Evolutionary conservation across 2,888 invertebrate genomes (phyloP).

Genomic region (Rhogogaster chlorosoma): DNA sequence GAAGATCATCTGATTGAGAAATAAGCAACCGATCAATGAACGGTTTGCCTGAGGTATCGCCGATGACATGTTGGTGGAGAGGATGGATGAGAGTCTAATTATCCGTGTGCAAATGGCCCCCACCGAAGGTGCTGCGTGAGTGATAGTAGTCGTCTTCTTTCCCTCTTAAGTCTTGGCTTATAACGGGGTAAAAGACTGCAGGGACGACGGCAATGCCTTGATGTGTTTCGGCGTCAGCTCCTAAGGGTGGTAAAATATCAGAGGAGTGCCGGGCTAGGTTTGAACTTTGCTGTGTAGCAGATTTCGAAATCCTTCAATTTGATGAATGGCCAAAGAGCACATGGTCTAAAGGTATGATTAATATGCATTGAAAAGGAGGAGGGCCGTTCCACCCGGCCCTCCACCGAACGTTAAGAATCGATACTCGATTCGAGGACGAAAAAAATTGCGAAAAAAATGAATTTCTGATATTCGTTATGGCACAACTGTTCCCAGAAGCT

Average conservation of each 20-base stretch:
- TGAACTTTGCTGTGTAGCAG: slow-evolving; percentile 14
- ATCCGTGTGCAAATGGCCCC: slow-evolving; percentile 65
- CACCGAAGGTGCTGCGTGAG: background rate
- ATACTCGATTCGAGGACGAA: background rate
- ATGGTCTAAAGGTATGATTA: slow-evolving; percentile 64
- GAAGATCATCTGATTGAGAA: background rate
- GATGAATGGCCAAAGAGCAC: slow-evolving; percentile 41
- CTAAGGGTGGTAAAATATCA: background rate
- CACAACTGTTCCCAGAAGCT: background rate
- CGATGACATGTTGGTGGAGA: slow-evolving; percentile 56
- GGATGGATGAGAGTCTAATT: slow-evolving; percentile 73
- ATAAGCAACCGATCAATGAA: background rate
- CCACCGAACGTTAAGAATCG: slow-evolving; percentile 17
- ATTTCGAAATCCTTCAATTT: slow-evolving; percentile 44
- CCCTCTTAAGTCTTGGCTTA: background rate
- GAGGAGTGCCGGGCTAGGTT: slow-evolving; percentile 3
- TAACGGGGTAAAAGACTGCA: background rate
- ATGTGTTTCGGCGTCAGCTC: slow-evolving; percentile 28
- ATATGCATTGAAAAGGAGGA: slow-evolving; percentile 68
- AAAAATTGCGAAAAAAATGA: background rate
- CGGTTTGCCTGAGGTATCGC: background rate
- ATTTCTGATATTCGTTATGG: background rate
- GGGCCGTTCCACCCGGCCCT: background rate
- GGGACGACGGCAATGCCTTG: background rate
- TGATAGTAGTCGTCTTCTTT: background rate